These are phyloP conservation scores for Choristoneura rosaceana DNA, from an alignment of 2,888 invertebrate genomes.

Conservation along the genomic window DNA sequence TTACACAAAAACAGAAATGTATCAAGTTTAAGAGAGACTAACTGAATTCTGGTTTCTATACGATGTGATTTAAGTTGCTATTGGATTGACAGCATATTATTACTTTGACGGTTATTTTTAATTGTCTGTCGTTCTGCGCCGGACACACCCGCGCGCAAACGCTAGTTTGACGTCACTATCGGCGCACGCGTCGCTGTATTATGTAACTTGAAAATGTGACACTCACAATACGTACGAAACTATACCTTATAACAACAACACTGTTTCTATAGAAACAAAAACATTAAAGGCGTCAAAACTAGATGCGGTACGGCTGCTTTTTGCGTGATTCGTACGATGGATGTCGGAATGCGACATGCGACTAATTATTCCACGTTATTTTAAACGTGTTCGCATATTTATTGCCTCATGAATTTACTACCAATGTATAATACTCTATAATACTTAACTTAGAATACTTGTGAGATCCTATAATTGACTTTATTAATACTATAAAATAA, in stretches of 20 bases:
- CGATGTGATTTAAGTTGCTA: neutral
- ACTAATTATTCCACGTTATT: slow-evolving; percentile 7
- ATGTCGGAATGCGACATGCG: slow-evolving; percentile 1
- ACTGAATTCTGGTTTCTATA: neutral
- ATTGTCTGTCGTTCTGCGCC: neutral
- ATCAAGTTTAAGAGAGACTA: neutral
- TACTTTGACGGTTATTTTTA: neutral
- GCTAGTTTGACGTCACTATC: slow-evolving; percentile 9
- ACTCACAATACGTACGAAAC: neutral
- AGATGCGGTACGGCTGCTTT: neutral
- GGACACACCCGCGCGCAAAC: slow-evolving; percentile 22
- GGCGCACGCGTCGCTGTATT: slow-evolving; percentile 6
- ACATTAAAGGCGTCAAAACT: neutral
- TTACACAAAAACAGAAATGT: neutral
- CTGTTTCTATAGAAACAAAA: neutral
- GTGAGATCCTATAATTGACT: too few relatives aligned
- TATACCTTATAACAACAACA: neutral
- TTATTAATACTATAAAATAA: too few relatives aligned
- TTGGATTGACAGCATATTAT: neutral
- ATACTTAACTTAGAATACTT: too few relatives aligned
- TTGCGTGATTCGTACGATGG: neutral
- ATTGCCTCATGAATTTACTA: too few relatives aligned
- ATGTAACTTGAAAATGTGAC: neutral
- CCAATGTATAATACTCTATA: too few relatives aligned
- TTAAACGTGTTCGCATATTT: neutral